Evolutionary conservation across 2,113 vertebrate species (phyloP).

Genomic region (Argyrosomus japonicus): DNA sequence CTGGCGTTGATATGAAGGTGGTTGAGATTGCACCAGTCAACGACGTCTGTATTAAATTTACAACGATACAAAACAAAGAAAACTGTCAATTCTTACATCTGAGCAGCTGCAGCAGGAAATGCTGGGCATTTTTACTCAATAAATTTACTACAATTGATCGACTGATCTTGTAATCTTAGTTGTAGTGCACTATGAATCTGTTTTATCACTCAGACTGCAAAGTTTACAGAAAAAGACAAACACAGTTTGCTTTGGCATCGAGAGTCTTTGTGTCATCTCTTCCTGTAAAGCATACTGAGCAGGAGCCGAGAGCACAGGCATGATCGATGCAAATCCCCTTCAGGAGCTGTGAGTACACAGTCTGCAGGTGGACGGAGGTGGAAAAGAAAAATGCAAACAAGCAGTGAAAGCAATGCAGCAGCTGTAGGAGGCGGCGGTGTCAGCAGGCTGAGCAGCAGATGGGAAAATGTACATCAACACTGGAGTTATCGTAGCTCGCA

Average conservation of each 20-base stretch:
- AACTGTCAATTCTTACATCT: not conserved
- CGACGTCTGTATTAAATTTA: not conserved
- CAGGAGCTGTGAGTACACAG: not conserved
- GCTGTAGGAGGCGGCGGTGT: not conserved
- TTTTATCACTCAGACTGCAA: not conserved
- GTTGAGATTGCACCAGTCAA: no score
- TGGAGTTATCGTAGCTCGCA: not conserved
- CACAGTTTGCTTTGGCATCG: not conserved
- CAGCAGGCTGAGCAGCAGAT: slow-evolving; percentile 18
- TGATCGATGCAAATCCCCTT: not conserved
- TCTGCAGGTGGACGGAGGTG: not conserved
- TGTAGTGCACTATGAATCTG: not conserved
- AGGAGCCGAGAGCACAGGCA: not conserved
- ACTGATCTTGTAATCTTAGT: not conserved
- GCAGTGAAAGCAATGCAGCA: not conserved
- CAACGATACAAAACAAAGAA: not conserved
- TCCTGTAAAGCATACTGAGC: not conserved
- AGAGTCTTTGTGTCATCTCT: not conserved
- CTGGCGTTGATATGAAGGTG: no score
- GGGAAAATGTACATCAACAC: not conserved
- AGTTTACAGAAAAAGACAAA: not conserved
- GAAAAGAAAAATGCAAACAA: not conserved
- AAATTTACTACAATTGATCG: not conserved
- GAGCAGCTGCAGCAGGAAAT: not conserved
- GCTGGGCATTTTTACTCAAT: not conserved